phyloP scores from a whole-genome alignment of 2,797 vertebrate species.

The Salarias fasciatus region DNA sequence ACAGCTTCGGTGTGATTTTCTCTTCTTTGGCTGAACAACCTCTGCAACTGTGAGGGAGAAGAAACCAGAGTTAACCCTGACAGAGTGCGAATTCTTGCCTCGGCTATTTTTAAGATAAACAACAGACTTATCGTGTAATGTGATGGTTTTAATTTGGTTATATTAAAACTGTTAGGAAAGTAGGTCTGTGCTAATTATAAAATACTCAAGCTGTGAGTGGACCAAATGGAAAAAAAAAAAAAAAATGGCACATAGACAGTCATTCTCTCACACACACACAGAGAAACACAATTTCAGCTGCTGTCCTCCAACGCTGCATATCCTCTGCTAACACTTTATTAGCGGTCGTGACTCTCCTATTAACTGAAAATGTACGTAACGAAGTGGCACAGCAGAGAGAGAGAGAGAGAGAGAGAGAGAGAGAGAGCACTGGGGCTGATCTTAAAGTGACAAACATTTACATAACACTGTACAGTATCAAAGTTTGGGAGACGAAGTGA shows the following conservation, averaged over 20 bases:
- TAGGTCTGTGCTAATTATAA: constrained; percentile 62
- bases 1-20: background rate
- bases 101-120: constrained; percentile 31
- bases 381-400: constrained; percentile 15
- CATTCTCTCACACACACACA: constrained; percentile 8
- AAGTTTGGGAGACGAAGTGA: background rate
- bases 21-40: background rate
- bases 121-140: constrained; percentile 16
- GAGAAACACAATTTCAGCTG: constrained; percentile 24
- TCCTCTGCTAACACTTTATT: constrained; percentile 32
- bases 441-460: constrained; percentile 10
- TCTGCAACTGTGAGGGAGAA: constrained; percentile 16
- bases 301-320: constrained; percentile 20
- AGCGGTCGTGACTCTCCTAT: constrained; percentile 36
- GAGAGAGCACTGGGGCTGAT: constrained; percentile 10
- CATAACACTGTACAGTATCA: background rate
- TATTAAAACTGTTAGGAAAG: constrained; percentile 39
- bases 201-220: constrained; percentile 39
- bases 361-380: constrained; percentile 31
- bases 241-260: constrained; percentile 3
- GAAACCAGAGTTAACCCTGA: constrained; percentile 13
- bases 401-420: too few species aligned
- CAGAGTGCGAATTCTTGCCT: constrained; percentile 19
- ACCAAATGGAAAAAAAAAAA: constrained; percentile 25
- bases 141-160: constrained; percentile 39